A percentile compares a stretch with the other conserved stretches of the same genome.
phyloP scores from a whole-genome alignment of 2,888 invertebrate species.

The Cancer borealis region DNA sequence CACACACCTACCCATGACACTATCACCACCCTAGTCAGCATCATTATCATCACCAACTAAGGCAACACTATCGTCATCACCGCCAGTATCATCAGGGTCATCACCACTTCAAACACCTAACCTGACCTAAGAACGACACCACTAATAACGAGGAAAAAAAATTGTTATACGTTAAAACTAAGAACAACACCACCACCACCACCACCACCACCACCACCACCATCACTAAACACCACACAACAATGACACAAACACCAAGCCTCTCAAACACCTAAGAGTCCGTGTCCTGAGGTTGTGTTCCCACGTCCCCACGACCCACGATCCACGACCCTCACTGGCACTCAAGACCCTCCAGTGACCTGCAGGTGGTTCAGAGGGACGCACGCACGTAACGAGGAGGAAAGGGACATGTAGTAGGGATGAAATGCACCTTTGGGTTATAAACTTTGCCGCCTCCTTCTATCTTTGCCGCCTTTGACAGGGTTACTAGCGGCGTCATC shows the following conservation, averaged over 20 bases:
- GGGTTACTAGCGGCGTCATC: not conserved
- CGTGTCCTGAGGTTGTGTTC: not conserved
- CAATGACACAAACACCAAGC: not conserved
- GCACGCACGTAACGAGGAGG: not conserved
- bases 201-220: not conserved
- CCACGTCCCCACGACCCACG: slow-evolving; percentile 4
- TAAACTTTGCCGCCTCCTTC: too few relatives aligned
- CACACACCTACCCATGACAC: not conserved
- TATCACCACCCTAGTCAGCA: not conserved
- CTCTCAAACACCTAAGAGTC: not conserved
- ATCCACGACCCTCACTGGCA: not conserved
- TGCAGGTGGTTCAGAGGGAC: slow-evolving; percentile 11
- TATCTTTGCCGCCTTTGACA: not conserved
- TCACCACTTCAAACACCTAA: not conserved
- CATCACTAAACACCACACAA: too few relatives aligned
- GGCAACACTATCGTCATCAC: not conserved
- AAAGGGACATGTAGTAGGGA: not conserved
- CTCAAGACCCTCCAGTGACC: not conserved
- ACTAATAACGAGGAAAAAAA: not conserved
- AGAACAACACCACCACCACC: not conserved
- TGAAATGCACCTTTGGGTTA: not conserved
- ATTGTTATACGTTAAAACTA: not conserved
- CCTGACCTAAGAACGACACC: not conserved
- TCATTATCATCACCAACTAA: not conserved
- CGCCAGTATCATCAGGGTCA: not conserved